Base-by-base conservation (phyloP, 2,888 invertebrate species). In the Agapostemon virescens region DNA sequence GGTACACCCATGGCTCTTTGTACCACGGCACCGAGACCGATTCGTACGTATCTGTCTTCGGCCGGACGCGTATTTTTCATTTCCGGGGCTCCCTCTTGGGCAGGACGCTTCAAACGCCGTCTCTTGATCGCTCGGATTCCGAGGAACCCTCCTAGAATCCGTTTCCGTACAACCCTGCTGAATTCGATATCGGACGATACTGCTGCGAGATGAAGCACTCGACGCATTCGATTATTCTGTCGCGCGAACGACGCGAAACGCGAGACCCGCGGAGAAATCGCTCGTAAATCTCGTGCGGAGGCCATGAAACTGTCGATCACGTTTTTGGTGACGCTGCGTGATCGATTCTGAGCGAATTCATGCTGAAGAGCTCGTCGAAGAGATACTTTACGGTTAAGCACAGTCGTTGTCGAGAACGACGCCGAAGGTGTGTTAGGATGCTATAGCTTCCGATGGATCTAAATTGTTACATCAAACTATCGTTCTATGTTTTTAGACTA, bases 11-110 rank as follows among this genome's bases (percentile, higher is more conserved):
- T n/a, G 63, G 42, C 45, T 82, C 73, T 75, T 75, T 72, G 64
- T 74, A 70, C 63, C 55, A 13, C 49, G 30, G 40, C 11, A n/a
- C 66, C 42, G 49, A 58, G 20, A 55, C 58, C 69, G 58, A 78
- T 80, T 73, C 67, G 33, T 38, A 64, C 77, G 55, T 72, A 72
- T 77, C 69, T 30, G 77, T 73, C 79, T 77, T 77, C 77, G 38
- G 15, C 58, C 26, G 52, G 40, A 69, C 77, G 68, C 45, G 70
- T 49, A 77, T 77, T 72, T 78, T 73, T 69, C 67, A 73, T 78
- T 77, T 73, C 73, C 72, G 45, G 11, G 49, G 38, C 11, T 42
- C 20, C 55, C 45, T 42, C 36, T 42, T 23, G 33, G 30, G 26
- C 42, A 42, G 45, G 74, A 75, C 77, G 63, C 64, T 63, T 63